Evolutionary conservation across 2,113 vertebrate species (phyloP).

Genomic region (Terrapene triunguis): DNA sequence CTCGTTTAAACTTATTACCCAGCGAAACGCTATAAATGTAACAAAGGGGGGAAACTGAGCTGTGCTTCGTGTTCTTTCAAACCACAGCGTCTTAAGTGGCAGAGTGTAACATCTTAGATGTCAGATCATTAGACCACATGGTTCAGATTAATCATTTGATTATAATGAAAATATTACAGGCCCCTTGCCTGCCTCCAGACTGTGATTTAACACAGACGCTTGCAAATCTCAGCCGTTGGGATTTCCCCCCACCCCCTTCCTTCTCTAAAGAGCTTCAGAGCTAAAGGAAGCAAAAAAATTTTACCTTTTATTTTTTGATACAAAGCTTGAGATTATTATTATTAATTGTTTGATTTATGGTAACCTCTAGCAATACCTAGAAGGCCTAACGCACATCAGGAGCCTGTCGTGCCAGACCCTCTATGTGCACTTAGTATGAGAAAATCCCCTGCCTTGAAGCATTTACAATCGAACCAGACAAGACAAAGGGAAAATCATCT

Average conservation of each 20-base stretch:
- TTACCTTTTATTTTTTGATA: neutral
- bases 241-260: constrained; percentile 13
- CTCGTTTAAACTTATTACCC: neutral
- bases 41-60: neutral
- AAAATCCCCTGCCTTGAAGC: neutral
- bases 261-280: constrained; percentile 24
- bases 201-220: neutral
- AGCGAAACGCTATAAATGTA: neutral
- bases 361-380: neutral
- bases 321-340: neutral
- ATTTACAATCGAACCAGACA: neutral
- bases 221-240: constrained; percentile 13
- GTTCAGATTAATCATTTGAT: constrained; percentile 35
- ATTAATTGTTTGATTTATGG: neutral
- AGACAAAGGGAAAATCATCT: neutral
- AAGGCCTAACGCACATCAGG: neutral
- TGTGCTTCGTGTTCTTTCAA: constrained; percentile 6
- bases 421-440: neutral
- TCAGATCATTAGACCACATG: constrained; percentile 9
- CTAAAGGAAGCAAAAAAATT: neutral
- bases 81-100: constrained; percentile 30
- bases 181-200: neutral
- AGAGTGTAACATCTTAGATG: neutral
- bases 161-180: neutral
- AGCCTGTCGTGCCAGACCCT: neutral